A percentile compares a stretch with the other conserved stretches of the same genome.
These are phyloP conservation scores for Clistopyga incitator DNA, from an alignment of 2,888 invertebrate genomes.

Conservation along the genomic window DNA sequence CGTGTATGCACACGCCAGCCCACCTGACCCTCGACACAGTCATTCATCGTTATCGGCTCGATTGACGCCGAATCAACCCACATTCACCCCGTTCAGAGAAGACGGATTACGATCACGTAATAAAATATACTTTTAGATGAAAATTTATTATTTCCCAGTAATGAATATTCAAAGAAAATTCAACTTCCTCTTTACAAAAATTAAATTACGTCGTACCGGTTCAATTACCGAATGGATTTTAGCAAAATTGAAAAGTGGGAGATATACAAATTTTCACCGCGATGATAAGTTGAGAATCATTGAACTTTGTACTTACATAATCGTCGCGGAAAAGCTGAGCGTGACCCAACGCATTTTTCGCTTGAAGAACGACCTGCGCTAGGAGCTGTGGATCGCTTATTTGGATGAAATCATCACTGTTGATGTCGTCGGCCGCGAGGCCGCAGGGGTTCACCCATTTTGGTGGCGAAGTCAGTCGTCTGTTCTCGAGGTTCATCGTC, in stretches of 20 bases:
- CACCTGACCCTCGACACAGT: conserved; percentile 50
- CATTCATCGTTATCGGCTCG: conserved; percentile 43
- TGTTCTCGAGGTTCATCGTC: conserved; percentile 77
- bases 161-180: not conserved
- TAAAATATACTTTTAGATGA: not conserved
- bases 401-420: conserved; percentile 78
- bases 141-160: not conserved
- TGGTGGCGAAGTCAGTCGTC: conserved; percentile 78
- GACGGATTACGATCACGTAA: conserved; percentile 5
- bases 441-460: conserved; percentile 86
- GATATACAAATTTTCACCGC: conserved; percentile 14
- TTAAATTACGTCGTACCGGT: not conserved
- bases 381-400: conserved; percentile 83
- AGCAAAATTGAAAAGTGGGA: not conserved
- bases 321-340: conserved; percentile 84
- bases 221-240: not conserved
- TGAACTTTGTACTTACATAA: conserved; percentile 84
- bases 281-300: not conserved
- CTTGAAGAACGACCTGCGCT: conserved; percentile 83
- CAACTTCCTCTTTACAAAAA: not conserved
- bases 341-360: conserved; percentile 83
- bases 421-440: conserved; percentile 79
- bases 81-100: conserved; percentile 12
- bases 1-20: not conserved
- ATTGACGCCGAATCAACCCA: not conserved